Evolutionary conservation across 1,140 invertebrate species (phyloP).

Genomic region (Polypedilum vanderplanki): DNA sequence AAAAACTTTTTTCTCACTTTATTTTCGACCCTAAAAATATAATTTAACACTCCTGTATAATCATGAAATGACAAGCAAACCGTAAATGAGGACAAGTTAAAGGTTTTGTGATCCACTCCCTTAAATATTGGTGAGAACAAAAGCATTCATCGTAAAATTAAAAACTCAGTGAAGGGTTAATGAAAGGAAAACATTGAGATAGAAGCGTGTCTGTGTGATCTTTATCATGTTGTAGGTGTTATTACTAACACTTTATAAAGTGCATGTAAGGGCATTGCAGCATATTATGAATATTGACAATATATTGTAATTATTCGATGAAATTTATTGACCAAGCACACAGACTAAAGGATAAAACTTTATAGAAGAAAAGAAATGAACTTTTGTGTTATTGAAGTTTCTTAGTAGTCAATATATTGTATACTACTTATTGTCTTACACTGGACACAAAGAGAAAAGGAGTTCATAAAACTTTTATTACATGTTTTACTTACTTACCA

Average conservation of each 20-base stretch:
- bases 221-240: background rate
- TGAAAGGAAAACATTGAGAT: background rate
- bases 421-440: background rate
- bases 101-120: no score
- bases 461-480: background rate
- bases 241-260: no score
- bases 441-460: background rate
- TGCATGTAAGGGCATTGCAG: background rate
- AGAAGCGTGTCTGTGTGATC: background rate
- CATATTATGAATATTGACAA: background rate
- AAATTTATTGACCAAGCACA: background rate
- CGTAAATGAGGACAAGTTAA: no score
- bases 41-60: no score
- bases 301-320: conserved; percentile 7
- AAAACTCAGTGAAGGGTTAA: no score
- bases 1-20: no score
- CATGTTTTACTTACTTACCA: no score
- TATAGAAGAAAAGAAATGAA: background rate
- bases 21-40: no score
- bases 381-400: background rate
- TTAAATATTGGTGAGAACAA: no score
- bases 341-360: background rate
- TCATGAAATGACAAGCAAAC: no score
- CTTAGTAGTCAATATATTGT: background rate
- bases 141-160: no score